Conservation (phyloP, 1,140 invertebrate species). For the Sipha flava region DNA sequence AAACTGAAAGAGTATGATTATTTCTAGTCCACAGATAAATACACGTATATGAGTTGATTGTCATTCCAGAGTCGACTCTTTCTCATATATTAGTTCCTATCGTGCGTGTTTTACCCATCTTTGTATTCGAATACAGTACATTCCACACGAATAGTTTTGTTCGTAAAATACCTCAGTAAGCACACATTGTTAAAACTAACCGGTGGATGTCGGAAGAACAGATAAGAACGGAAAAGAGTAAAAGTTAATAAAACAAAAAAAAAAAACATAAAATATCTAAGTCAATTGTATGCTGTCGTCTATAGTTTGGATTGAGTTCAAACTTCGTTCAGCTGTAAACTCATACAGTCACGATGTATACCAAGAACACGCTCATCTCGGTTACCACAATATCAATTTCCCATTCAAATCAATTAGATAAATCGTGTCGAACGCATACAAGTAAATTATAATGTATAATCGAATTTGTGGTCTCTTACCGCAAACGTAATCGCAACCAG, state of each 20-base stretch:
- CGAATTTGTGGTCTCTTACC: neutral
- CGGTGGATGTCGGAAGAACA: neutral
- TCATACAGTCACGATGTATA: too few species aligned
- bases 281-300: too few species aligned
- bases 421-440: neutral
- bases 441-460: neutral
- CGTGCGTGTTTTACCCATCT: neutral
- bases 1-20: neutral
- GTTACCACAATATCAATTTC: neutral
- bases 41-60: neutral
- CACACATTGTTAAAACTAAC: constrained; percentile 7
- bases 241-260: neutral
- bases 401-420: neutral
- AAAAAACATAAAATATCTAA: neutral
- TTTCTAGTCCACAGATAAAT: neutral
- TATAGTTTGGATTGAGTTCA: too few species aligned
- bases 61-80: neutral
- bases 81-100: neutral
- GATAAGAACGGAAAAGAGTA: neutral
- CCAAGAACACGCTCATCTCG: too few species aligned
- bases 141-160: constrained; percentile 11
- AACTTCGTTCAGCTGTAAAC: too few species aligned
- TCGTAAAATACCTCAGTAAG: neutral
- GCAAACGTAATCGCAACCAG: neutral
- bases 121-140: neutral